A percentile compares a stretch with the other conserved stretches of the same genome.
Evolutionary conservation across 2,888 invertebrate species (phyloP).

Genomic region (Cordilura impudica): DNA sequence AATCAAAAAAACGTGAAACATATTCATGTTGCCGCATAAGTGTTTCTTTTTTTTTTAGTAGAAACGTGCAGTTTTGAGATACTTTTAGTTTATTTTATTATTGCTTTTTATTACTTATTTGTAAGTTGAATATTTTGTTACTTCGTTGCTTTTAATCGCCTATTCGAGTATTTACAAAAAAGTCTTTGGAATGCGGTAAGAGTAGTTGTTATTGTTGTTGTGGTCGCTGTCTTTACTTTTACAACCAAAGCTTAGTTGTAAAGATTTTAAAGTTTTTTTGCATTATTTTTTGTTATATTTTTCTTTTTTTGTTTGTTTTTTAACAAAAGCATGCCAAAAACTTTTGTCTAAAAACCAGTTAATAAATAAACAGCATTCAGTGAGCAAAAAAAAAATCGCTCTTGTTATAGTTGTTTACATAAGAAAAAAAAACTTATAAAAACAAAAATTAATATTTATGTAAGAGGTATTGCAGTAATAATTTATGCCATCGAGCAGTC

Average conservation of each 20-base stretch:
- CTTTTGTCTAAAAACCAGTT: slow-evolving; percentile 51
- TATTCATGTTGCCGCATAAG: slow-evolving; percentile 47
- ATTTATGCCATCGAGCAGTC: background rate
- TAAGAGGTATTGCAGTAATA: slow-evolving; percentile 32
- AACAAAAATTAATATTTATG: slow-evolving; percentile 17
- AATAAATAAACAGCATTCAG: slow-evolving; percentile 26
- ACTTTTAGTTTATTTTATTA: slow-evolving; percentile 31
- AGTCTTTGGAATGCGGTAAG: slow-evolving; percentile 55
- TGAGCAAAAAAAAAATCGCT: slow-evolving; percentile 7
- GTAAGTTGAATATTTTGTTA: slow-evolving; percentile 27
- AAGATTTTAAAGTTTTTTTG: background rate
- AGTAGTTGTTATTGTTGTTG: slow-evolving; percentile 35
- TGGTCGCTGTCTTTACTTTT: slow-evolving; percentile 44
- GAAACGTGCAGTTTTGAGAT: slow-evolving; percentile 25
- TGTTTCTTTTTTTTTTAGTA: slow-evolving; percentile 10
- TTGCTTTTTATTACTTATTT: slow-evolving; percentile 36
- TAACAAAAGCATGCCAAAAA: slow-evolving; percentile 53
- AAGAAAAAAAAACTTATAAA: slow-evolving; percentile 14
- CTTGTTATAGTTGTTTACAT: slow-evolving; percentile 45
- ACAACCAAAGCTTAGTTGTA: slow-evolving; percentile 49
- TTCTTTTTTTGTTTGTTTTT: slow-evolving; percentile 16
- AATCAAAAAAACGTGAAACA: slow-evolving; percentile 52
- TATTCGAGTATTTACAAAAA: slow-evolving; percentile 41
- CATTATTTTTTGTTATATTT: slow-evolving; percentile 9
- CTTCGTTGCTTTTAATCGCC: slow-evolving; percentile 2